Evolutionary conservation across 2,113 vertebrate genomes (phyloP).

Genomic region (Alces alces): DNA sequence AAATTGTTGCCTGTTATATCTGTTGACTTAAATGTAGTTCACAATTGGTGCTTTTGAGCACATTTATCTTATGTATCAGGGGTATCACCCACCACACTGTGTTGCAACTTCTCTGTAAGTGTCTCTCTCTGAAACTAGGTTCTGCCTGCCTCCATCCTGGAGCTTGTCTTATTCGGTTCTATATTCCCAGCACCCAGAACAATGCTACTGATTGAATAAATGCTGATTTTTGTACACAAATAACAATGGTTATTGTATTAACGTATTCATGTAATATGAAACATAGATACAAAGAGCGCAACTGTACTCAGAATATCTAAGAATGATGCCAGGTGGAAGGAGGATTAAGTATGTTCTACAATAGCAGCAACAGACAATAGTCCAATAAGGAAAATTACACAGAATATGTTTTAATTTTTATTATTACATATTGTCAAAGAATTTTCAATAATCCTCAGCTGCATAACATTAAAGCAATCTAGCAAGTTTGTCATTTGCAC

Average conservation of each 20-base stretch:
- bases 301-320: background rate
- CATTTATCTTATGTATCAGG: accelerated
- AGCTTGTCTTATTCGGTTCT: background rate
- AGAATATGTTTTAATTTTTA: background rate
- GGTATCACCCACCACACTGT: accelerated
- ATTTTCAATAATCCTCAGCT: background rate
- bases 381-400: background rate
- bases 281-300: background rate
- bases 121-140: background rate
- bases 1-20: background rate
- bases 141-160: no score
- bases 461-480: background rate
- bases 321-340: background rate
- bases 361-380: background rate
- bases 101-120: background rate
- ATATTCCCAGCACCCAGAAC: background rate
- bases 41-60: background rate
- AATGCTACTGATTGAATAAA: background rate
- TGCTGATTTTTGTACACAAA: background rate
- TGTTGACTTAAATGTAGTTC: background rate
- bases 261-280: background rate
- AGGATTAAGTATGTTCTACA: background rate
- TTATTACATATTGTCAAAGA: background rate
- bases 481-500: background rate
- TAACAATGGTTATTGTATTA: background rate